Conservation (phyloP, 2,113 vertebrate species). For the Plectropomus leopardus region DNA sequence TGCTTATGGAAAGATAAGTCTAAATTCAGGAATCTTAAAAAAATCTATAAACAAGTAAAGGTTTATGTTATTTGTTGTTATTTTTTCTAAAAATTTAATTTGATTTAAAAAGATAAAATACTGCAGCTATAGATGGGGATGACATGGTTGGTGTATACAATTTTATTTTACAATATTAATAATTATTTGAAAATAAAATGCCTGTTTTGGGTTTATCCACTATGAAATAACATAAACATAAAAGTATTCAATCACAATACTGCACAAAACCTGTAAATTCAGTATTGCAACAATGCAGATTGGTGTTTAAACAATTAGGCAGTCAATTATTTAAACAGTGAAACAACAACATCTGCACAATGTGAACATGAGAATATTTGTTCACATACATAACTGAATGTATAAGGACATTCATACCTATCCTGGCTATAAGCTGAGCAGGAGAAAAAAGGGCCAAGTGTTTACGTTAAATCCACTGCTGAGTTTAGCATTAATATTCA, state of each 20-base stretch:
- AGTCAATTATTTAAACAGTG: background rate
- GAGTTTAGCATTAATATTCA: slow-evolving; percentile 65
- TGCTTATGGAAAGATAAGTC: background rate
- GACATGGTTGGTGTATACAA: background rate
- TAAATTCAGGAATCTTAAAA: background rate
- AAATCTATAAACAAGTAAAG: background rate
- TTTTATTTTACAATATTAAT: background rate
- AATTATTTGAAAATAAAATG: background rate
- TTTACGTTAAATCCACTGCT: slow-evolving; percentile 41
- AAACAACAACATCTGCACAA: background rate
- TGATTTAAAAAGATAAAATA: background rate
- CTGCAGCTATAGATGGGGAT: background rate
- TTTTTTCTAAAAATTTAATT: background rate
- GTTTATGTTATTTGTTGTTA: background rate
- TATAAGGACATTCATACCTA: background rate
- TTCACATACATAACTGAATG: background rate
- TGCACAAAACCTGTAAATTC: background rate
- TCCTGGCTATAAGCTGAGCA: slow-evolving; percentile 10
- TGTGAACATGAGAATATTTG: background rate
- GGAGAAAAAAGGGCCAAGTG: slow-evolving; percentile 25
- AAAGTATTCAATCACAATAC: background rate
- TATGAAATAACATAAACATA: background rate
- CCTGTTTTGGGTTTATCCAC: background rate
- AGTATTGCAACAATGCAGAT: background rate
- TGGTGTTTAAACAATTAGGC: background rate